Evolutionary conservation across 2,797 vertebrate species (phyloP), one percentile per base, ranked within the genome.

Genomic region (Taeniopygia guttata): DNA sequence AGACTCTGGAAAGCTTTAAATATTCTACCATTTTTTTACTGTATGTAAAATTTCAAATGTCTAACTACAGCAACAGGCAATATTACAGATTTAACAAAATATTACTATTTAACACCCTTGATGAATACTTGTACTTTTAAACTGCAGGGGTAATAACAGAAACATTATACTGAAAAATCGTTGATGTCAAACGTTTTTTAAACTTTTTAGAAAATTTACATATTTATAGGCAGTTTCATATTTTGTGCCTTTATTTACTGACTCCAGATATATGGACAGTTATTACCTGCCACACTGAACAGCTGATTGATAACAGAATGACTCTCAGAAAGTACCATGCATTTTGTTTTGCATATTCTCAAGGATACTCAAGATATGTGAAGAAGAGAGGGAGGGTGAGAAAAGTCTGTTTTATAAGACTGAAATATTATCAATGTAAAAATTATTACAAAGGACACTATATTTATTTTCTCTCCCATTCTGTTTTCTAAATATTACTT

Each of bases 261-360:
- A 83, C 52, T 59, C 9, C 30, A 45, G 13, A 30, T 87, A 81
- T 73, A 66, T 52, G 51, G 62, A 42, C 30, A 49, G 49, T 75
- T 87, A 85, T 87, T 91, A 85, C 60, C 42, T 55, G 56, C 42
- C 78, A 74, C 30, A 36, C 19, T 67, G 68, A 87, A 89, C 13
- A 90, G 45, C 29, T 90, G 76, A 94, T 38, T 75, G 92, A 75
- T 75, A 93, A 84, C 60, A 91, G 45, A 94, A 75, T 91, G 25
- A 81, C 29, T 79, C 38, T 45, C 52, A 69, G 42, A 21, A 86
- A 86, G 19, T 45, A 38, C 5, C 11, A 64, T 52, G 49, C 27
- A 54, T 81, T 93, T 89, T 75, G 8, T 49, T 89, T 64, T 81
- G 42, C 38, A 54, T 72, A 49, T 78, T 85, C 40, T 85, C 60